Evolutionary conservation across 2,888 invertebrate genomes (phyloP), one percentile per base, ranked within the genome.

Genomic region (Ferrisia virgata): DNA sequence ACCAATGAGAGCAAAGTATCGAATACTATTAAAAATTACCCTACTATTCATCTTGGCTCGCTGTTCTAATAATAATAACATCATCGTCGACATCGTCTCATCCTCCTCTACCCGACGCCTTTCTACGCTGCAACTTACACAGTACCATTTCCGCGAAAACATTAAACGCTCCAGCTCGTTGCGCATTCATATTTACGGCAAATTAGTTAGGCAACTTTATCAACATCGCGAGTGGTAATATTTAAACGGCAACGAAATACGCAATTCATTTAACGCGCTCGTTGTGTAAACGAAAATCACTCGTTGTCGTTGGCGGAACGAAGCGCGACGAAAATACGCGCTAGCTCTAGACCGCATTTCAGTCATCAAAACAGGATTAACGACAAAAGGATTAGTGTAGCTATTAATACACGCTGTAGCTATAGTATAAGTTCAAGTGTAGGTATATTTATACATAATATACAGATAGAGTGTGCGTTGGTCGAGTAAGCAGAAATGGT

Each of bases 181-280:
- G 3, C 33, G 72, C 72, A 1, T 36, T n/a, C 72, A 28, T 72
- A 72, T 72, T 33, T 72, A 72, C 72, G 72, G 72, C 72, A 72
- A 72, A 72, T 72, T 72, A 33, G 72, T 72, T 72, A 72, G 31
- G 72, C 72, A 72, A 72, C 72, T 72, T 72, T 72, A 72, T 72
- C 72, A 72, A 72, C 72, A 72, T 36, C 72, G 72, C 33, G 72
- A 72, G 22, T 47, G 4, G 47, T 72, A 72, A 33, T 72, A 72
- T 72, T 72, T 33, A 72, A 72, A 72, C 47, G 47, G 64, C 25
- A 64, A 72, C 72, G 72, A 31, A 31, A 33, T 33, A 33, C 33
- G 72, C 72, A 33, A 72, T 72, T 72, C 72, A 72, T 72, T 33
- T 33, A 72, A 18, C 33, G 33, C 72, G 31, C 33, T 15, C 33